Base-by-base conservation (phyloP, 2,113 vertebrate genomes). In the Dicrurus megarhynchus region DNA sequence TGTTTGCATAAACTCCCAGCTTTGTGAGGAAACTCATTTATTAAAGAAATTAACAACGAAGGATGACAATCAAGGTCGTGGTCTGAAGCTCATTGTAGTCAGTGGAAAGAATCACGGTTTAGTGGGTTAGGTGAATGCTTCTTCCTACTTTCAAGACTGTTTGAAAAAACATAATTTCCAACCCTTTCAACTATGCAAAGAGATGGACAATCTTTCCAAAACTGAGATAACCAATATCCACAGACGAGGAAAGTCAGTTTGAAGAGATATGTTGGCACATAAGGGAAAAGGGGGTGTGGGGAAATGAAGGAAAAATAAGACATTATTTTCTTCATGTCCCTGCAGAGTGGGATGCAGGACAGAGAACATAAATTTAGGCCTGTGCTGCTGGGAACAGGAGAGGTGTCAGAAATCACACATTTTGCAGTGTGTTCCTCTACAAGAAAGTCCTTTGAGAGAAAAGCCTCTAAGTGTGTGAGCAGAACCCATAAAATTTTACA, bases 361-460 rank as follows among this genome's bases (percentile, higher is more conserved):
- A 93, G 92, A 89, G 78, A 97, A 93, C 95, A 96, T 97, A 98
- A 98, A 97, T 97, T 97, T 93, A 96, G 92, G 95, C 94, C 83
- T 83, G 94, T 74, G 71, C 75, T 95, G 78, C 78, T 95, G 95
- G 94, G 96, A 98, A 97, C 87, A 97, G 90, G 86, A 95, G 92
- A 98, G 97, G 98, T 98, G 97, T 98, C 96, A 98, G 96, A 98
- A 98, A 97, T 98, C 98, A 98, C 97, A 98, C 97, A 82, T 98
- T 97, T 97, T 93, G 74, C 93, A 96, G 95, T 76, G 82, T 90
- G 94, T 96, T 97, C 71, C 79, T 95, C 91, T 95, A 93, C 87
- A 96, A 96, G 95, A 97, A 95, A 96, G 89, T 89, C 95, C 95
- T 97, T 96, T 96, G 96, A 97, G 92, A 97, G 97, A 96, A 97